Evolutionary conservation across 2,888 invertebrate genomes (phyloP).

Genomic region (Tortricodes alternella): DNA sequence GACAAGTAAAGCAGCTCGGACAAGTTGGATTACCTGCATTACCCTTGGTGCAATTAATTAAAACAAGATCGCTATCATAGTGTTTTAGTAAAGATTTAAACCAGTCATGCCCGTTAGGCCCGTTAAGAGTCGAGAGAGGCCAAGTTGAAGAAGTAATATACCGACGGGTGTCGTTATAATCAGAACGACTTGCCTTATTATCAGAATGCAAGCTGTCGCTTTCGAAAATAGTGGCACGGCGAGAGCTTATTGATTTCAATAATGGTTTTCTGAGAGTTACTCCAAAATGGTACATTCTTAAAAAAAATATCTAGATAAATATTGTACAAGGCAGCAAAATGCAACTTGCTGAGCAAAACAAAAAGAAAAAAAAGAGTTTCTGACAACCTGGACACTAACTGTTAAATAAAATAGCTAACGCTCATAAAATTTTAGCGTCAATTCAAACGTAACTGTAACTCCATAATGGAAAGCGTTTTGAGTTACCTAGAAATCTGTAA

Average conservation of each 20-base stretch:
- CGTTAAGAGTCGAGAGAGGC: no score
- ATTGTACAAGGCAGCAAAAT: no score
- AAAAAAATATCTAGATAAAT: no score
- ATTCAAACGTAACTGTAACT: slow-evolving; percentile 11
- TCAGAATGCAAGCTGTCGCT: no score
- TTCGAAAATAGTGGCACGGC: no score
- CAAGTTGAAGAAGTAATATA: no score
- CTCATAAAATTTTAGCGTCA: slow-evolving; percentile 16
- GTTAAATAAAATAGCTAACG: slow-evolving; percentile 14
- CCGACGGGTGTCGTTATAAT: no score
- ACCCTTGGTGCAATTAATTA: slow-evolving; percentile 41
- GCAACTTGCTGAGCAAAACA: slow-evolving; percentile 49
- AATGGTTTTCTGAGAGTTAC: no score
- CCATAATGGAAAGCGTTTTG: slow-evolving; percentile 13
- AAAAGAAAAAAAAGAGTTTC: slow-evolving; percentile 10
- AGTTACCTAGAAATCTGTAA: slow-evolving; percentile 11
- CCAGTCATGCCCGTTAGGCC: slow-evolving; percentile 45
- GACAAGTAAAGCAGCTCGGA: slow-evolving; percentile 12
- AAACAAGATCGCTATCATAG: slow-evolving; percentile 54
- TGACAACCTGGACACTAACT: slow-evolving; percentile 8
- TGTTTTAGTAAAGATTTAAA: slow-evolving; percentile 64
- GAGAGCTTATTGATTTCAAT: no score
- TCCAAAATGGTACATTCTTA: no score
- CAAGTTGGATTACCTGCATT: slow-evolving; percentile 41
- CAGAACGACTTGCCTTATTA: no score